Percentiles rank a stretch among this genome's conserved stretches.
These are phyloP conservation scores for Altica lythri DNA, from an alignment of 2,888 invertebrate genomes.

Conservation along the genomic window DNA sequence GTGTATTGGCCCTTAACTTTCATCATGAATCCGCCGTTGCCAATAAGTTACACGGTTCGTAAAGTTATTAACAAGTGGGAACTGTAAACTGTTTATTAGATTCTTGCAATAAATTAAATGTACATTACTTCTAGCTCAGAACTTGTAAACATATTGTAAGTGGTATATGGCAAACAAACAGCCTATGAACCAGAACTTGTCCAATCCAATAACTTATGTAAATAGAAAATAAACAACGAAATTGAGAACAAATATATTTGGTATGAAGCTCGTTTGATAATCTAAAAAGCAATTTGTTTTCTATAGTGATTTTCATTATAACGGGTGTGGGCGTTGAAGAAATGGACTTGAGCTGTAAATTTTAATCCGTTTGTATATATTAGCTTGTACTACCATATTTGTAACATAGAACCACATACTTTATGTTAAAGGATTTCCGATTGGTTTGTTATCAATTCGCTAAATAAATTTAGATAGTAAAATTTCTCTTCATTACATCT, in stretches of 20 bases:
- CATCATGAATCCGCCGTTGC: constrained; percentile 6
- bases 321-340: constrained; percentile 9
- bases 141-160: too few relatives aligned
- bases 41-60: constrained; percentile 5
- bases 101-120: constrained; percentile 5
- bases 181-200: neutral
- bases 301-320: constrained; percentile 20
- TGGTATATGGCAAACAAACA: neutral
- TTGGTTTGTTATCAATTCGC: too few relatives aligned
- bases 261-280: constrained; percentile 18
- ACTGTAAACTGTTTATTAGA: constrained; percentile 12
- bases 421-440: too few relatives aligned
- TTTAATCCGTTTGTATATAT: constrained; percentile 21
- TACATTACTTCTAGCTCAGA: constrained; percentile 4
- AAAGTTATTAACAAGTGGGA: constrained; percentile 10
- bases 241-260: constrained; percentile 25
- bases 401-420: too few relatives aligned
- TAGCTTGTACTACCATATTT: constrained; percentile 18
- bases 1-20: too few relatives aligned
- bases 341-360: constrained; percentile 17
- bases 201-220: constrained; percentile 19
- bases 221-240: constrained; percentile 25
- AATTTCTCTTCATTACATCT: too few relatives aligned
- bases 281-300: constrained; percentile 24
- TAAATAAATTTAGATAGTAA: too few relatives aligned